phyloP scores from a whole-genome alignment of 1,140 invertebrate genomes.

The Sycobia sp. region DNA sequence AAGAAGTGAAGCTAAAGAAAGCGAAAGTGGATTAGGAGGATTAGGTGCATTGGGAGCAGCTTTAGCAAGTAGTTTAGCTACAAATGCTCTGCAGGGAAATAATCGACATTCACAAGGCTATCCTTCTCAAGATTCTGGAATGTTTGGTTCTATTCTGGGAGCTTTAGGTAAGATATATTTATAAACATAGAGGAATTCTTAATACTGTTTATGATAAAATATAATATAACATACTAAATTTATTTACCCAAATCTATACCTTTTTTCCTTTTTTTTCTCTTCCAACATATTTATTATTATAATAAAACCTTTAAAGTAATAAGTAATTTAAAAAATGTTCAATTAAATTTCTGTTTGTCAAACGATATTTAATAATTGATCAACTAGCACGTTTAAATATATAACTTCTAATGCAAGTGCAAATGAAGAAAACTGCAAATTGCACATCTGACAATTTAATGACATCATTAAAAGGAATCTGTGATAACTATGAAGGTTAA shows the following conservation, averaged over 20 bases:
- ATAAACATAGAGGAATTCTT: not conserved
- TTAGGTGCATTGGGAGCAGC: conserved; percentile 53
- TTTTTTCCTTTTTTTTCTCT: not conserved
- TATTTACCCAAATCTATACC: not conserved
- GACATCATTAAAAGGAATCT: conserved; percentile 31
- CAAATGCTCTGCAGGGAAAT: conserved; percentile 48
- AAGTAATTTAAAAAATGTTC: no score
- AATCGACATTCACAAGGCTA: conserved; percentile 46
- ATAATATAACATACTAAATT: no score
- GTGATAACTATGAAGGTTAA: conserved; percentile 13
- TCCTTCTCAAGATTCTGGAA: conserved; percentile 44
- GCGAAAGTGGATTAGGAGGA: conserved; percentile 50
- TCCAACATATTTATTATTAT: not conserved
- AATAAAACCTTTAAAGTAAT: not conserved
- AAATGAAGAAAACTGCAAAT: no score
- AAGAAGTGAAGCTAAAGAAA: conserved; percentile 48
- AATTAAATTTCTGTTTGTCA: no score
- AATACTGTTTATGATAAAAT: not conserved
- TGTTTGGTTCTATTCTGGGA: conserved; percentile 56
- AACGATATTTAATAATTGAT: no score
- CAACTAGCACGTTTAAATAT: no score
- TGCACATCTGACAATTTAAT: no score
- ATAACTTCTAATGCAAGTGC: no score
- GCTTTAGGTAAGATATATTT: conserved; percentile 48
- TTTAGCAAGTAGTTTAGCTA: conserved; percentile 52